phyloP scores from a whole-genome alignment of 2,888 invertebrate genomes.

The Sthenelais limicola region DNA sequence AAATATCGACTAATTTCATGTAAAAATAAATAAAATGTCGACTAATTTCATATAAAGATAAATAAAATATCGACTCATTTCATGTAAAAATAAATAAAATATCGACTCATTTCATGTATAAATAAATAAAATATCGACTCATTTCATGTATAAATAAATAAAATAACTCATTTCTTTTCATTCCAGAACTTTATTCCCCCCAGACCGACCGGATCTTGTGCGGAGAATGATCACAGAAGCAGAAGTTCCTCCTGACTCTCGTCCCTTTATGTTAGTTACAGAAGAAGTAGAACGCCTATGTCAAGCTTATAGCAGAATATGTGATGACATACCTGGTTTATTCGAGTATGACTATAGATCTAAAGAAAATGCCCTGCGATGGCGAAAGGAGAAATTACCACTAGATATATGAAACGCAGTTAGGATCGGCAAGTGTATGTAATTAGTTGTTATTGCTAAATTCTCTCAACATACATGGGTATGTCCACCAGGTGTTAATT shows the following conservation, averaged over 20 bases:
- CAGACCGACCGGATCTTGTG: slow-evolving; percentile 79
- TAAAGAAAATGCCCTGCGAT: slow-evolving; percentile 54
- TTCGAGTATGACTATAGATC: slow-evolving; percentile 81
- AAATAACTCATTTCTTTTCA: slow-evolving; percentile 31
- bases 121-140: not conserved
- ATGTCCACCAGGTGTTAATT: too few species aligned
- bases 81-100: too few species aligned
- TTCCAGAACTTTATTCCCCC: slow-evolving; percentile 82
- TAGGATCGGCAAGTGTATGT: too few species aligned
- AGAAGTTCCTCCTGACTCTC: slow-evolving; percentile 80
- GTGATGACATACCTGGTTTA: slow-evolving; percentile 72
- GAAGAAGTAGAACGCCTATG: slow-evolving; percentile 85
- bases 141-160: not conserved
- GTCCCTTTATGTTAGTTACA: slow-evolving; percentile 83
- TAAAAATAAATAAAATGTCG: too few species aligned
- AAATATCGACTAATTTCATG: too few species aligned
- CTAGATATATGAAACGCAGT: slow-evolving; percentile 9
- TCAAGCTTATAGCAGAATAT: slow-evolving; percentile 82
- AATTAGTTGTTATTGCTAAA: too few species aligned
- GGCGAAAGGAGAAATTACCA: slow-evolving; percentile 46
- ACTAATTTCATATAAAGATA: too few species aligned
- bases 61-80: too few species aligned
- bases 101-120: too few species aligned
- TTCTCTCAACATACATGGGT: too few species aligned
- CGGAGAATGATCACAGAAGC: slow-evolving; percentile 80